Evolutionary conservation across 1,140 invertebrate genomes (phyloP).

Genomic region (Drosophila ficusphila): DNA sequence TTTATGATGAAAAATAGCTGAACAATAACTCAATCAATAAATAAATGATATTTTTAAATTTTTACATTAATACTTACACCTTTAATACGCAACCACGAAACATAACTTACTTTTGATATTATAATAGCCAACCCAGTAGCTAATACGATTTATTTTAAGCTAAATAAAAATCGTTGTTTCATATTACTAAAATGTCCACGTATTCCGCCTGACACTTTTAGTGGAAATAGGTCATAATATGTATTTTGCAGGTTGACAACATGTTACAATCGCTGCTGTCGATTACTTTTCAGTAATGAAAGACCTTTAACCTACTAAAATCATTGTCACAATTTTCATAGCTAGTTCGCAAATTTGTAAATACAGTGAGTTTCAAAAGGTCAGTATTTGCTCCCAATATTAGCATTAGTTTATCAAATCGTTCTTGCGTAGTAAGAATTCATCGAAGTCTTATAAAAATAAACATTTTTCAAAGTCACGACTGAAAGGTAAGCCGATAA

Average conservation of each 20-base stretch:
- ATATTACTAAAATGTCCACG: too few relatives aligned
- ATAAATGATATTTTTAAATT: too few relatives aligned
- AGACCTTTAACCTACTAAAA: constrained; percentile 39
- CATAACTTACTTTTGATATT: too few relatives aligned
- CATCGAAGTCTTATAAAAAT: background rate
- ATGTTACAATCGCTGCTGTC: background rate
- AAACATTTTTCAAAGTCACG: background rate
- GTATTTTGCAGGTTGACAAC: background rate
- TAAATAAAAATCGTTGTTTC: background rate
- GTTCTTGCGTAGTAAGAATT: background rate
- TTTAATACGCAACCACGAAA: too few relatives aligned
- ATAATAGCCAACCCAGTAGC: too few relatives aligned
- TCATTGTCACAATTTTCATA: constrained; percentile 14
- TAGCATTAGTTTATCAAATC: background rate
- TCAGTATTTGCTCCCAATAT: background rate
- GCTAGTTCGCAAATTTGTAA: constrained; percentile 18
- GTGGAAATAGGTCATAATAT: background rate
- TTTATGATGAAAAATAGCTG: too few relatives aligned
- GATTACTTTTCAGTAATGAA: constrained; percentile 12
- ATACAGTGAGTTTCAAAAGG: constrained; percentile 12
- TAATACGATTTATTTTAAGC: too few relatives aligned
- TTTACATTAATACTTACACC: too few relatives aligned
- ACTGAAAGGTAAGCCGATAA: background rate
- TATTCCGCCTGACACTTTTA: background rate
- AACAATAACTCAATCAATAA: too few relatives aligned